Evolutionary conservation across 2,797 vertebrate species (phyloP).

Genomic region (Coilia nasus): DNA sequence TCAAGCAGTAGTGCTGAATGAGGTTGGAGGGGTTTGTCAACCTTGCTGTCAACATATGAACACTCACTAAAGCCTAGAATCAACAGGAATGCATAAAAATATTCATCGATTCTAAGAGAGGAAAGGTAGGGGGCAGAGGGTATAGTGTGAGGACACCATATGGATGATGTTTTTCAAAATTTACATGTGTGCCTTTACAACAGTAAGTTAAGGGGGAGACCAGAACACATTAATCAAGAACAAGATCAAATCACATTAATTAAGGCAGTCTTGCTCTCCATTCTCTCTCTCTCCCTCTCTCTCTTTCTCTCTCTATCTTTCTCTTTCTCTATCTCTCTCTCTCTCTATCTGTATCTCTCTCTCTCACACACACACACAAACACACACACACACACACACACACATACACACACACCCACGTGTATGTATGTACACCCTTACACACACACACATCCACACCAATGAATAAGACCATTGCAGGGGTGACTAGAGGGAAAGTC

Average conservation of each 20-base stretch:
- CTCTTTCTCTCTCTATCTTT: too few relatives aligned
- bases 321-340: too few relatives aligned
- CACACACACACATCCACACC: slow-evolving; percentile 2
- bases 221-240: too few relatives aligned
- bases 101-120: not conserved
- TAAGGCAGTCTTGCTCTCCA: too few relatives aligned
- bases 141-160: not conserved
- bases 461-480: not conserved
- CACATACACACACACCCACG: not conserved
- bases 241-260: not conserved
- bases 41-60: not conserved
- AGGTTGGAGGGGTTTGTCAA: not conserved
- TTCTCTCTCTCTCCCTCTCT: too few relatives aligned
- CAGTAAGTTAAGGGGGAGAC: too few relatives aligned
- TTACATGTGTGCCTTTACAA: too few relatives aligned
- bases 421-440: not conserved
- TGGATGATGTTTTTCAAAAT: not conserved
- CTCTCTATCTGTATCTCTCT: too few relatives aligned
- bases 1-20: not conserved
- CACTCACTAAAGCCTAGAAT: not conserved
- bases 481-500: not conserved
- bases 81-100: not conserved
- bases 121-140: not conserved
- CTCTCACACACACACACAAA: not conserved
- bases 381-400: not conserved